Percentiles rank a stretch among this genome's conserved stretches.
Evolutionary conservation across 2,797 vertebrate genomes (phyloP).

Genomic region (Craterocephalus amniculus): DNA sequence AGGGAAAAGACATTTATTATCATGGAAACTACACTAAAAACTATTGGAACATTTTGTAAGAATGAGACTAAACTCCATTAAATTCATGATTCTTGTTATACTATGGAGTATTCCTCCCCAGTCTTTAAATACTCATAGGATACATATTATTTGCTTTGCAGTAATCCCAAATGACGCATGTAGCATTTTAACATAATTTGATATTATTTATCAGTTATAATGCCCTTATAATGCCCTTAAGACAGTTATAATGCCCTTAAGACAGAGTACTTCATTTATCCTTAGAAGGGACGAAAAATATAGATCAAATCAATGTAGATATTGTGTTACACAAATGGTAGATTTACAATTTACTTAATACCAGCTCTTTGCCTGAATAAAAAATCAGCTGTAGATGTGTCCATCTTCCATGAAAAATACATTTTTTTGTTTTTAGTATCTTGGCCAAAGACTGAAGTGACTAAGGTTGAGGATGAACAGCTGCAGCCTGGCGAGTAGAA

Average conservation of each 20-base stretch:
- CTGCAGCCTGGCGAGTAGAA: background rate
- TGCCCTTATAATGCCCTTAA: background rate
- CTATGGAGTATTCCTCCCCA: background rate
- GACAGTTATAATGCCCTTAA: background rate
- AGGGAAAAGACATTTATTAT: background rate
- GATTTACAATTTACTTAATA: background rate
- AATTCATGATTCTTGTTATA: background rate
- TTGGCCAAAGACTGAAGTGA: background rate
- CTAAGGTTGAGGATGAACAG: slow-evolving; percentile 3
- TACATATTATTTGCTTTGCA: background rate
- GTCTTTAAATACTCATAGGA: background rate
- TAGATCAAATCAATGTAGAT: background rate
- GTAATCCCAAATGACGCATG: slow-evolving; percentile 2
- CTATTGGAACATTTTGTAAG: slow-evolving; percentile 14
- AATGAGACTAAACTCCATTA: background rate
- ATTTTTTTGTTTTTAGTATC: background rate
- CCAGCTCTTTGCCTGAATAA: background rate
- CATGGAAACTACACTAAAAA: slow-evolving; percentile 5
- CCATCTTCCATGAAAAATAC: background rate
- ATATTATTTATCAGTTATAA: background rate
- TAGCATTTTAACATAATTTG: background rate
- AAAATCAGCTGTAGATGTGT: background rate
- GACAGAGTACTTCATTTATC: background rate
- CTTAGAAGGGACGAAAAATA: background rate
- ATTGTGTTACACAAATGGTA: background rate